Evolutionary conservation across 1,140 invertebrate species (phyloP), one percentile per base, ranked within the genome.

Genomic region (Drosophila auraria): DNA sequence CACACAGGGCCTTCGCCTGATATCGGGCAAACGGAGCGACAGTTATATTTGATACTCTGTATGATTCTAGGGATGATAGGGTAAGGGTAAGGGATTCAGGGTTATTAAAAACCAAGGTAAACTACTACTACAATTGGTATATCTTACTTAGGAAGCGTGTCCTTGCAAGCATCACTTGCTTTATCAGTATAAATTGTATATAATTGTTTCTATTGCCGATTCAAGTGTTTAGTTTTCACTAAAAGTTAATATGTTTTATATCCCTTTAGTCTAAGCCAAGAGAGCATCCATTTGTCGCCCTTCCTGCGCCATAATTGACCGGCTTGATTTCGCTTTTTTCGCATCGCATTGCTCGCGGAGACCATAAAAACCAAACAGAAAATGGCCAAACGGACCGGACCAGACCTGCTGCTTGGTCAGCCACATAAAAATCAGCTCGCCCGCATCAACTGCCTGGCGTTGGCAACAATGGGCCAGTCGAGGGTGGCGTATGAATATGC

Each of bases 351-450:
- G 44, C 33, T 56, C 57, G 50, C 38, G n/a, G 58, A 78, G 58
- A 38, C 73, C 73, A 89, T 89, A 81, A 83, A 87, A 87, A 81
- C 81, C 78, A 83, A 87, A 83, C 77, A 75, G 83, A 69, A 78
- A 89, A 83, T 87, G 84, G 65, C 69, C 78, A 89, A 89, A 78
- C 73, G 78, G 79, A 45, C 61, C 73, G 78, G 79, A 45, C 61
- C 66, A 68, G 76, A 63, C 57, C 80, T 72, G 78, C 74, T 78
- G 82, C 70, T 40, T 80, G 80, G 81, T 63, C 84, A 80, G 83
- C 80, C 80, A 71, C 72, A 87, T 87, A 87, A 87, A 78, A 87
- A 87, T 87, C 83, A 82, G 83, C 83, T 82, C 63, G 72, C 66
- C 76, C 81, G 77, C 81, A 83, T 83, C 75, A 75, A 78, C 60